Conservation (phyloP, 2,888 invertebrate species). For the Lycophotia porphyrea region DNA sequence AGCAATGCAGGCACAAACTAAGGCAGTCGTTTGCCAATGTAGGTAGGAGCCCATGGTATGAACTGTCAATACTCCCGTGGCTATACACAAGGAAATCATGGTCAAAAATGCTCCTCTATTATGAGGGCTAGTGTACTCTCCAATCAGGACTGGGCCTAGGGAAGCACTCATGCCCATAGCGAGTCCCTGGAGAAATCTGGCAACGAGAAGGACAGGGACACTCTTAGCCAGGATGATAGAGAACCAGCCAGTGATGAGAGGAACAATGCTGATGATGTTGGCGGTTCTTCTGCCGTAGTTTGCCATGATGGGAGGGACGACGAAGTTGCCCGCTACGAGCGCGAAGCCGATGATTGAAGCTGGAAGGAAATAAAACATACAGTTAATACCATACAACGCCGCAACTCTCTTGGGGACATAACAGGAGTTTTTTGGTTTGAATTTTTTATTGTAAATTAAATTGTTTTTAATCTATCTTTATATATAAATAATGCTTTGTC, state of each 20-base stretch:
- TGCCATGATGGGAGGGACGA: slow-evolving; percentile 83
- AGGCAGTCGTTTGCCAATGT: slow-evolving; percentile 88
- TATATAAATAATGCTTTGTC: too few species aligned
- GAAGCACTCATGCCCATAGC: slow-evolving; percentile 86
- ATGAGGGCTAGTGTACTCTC: slow-evolving; percentile 89
- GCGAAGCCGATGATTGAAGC: slow-evolving; percentile 77
- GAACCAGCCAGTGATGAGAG: slow-evolving; percentile 88
- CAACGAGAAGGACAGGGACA: slow-evolving; percentile 76
- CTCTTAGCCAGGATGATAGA: slow-evolving; percentile 76
- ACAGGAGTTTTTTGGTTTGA: too few species aligned
- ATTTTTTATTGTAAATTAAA: too few species aligned
- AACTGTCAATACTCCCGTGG: slow-evolving; percentile 89
- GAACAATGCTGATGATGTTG: slow-evolving; percentile 82
- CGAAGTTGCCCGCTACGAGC: slow-evolving; percentile 74
- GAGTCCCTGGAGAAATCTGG: slow-evolving; percentile 80
- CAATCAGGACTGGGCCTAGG: slow-evolving; percentile 84
- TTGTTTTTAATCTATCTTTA: too few species aligned
- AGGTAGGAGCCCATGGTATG: slow-evolving; percentile 91
- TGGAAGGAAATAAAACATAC: slow-evolving; percentile 63
- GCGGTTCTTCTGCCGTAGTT: slow-evolving; percentile 87
- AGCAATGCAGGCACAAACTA: slow-evolving; percentile 83
- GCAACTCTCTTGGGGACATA: too few species aligned
- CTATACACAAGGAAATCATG: slow-evolving; percentile 88
- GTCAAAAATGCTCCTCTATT: slow-evolving; percentile 90
- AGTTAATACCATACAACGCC: background rate